Evolutionary conservation across 1,140 invertebrate species (phyloP).

Genomic region (Thereuonema tuberculata): DNA sequence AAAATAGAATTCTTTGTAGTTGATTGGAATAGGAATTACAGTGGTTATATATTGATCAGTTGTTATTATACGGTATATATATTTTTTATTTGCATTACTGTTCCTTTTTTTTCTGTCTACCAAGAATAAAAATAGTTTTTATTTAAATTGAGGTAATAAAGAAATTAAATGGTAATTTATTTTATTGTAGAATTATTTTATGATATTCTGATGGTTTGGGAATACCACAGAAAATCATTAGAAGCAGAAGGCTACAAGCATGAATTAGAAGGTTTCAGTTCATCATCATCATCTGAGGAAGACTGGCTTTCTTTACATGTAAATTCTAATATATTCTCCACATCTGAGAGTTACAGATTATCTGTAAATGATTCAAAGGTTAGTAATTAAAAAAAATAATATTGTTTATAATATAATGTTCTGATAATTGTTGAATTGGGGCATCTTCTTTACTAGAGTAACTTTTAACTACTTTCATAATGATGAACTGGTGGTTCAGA

Average conservation of each 20-base stretch:
- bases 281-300: neutral
- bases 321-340: constrained; percentile 34
- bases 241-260: constrained; percentile 22
- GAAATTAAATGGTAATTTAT: neutral
- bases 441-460: too few relatives aligned
- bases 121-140: neutral
- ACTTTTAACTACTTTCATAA: too few relatives aligned
- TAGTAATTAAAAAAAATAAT: too few relatives aligned
- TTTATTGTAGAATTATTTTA: constrained; percentile 26
- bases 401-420: too few relatives aligned
- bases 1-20: too few relatives aligned
- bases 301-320: constrained; percentile 19
- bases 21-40: too few relatives aligned
- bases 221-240: constrained; percentile 21
- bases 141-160: constrained; percentile 3
- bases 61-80: too few relatives aligned
- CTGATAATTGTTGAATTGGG: too few relatives aligned
- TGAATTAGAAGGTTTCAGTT: constrained; percentile 15
- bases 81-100: too few relatives aligned
- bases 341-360: constrained; percentile 35
- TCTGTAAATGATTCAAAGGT: constrained; percentile 35
- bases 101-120: too few relatives aligned
- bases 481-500: too few relatives aligned
- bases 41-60: too few relatives aligned
- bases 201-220: constrained; percentile 38